Percentiles rank a stretch among this genome's conserved stretches.
phyloP scores from a whole-genome alignment of 2,797 vertebrate species.

The Natrix natrix region DNA sequence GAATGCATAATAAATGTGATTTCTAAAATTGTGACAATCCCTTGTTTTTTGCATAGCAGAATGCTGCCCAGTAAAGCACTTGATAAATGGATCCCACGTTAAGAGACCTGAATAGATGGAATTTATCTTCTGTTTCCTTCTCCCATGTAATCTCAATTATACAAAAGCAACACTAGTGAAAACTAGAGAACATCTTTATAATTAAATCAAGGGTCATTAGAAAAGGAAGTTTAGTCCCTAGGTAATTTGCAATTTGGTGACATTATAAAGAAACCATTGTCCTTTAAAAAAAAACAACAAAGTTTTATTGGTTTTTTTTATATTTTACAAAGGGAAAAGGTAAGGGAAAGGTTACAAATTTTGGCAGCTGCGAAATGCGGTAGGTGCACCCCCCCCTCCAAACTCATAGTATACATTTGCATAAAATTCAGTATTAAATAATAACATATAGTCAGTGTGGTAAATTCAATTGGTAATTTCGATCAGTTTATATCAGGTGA shows the following conservation, averaged over 20 bases:
- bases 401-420: no score
- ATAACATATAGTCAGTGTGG: no score
- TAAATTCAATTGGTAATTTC: no score
- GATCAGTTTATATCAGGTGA: no score
- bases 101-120: background rate
- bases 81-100: background rate
- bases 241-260: background rate
- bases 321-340: no score
- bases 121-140: background rate
- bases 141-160: background rate
- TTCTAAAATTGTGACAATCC: background rate
- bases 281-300: background rate
- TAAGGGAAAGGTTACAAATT: no score
- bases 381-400: no score
- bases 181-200: background rate
- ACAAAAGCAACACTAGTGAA: background rate
- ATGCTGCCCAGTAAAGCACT: background rate
- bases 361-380: no score
- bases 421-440: no score
- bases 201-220: background rate
- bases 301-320: no score
- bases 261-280: background rate
- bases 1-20: conserved; percentile 15
- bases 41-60: background rate
- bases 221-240: background rate